Evolutionary conservation across 1,140 invertebrate genomes (phyloP), one percentile per base, ranked within the genome.

Genomic region (Drusus annulatus): DNA sequence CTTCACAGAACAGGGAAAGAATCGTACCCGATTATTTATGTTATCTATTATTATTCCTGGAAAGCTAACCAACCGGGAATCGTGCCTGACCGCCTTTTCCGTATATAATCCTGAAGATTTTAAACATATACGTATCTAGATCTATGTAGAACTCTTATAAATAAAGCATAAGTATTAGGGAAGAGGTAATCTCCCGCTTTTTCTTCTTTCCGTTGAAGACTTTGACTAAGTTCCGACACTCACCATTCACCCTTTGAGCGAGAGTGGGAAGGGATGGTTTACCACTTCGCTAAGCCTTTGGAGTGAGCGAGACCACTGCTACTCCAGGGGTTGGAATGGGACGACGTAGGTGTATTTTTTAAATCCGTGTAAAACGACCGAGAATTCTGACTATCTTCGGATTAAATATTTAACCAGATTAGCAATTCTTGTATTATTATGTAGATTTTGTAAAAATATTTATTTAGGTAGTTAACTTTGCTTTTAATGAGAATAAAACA

Each of bases 131-230:
- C 10, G 36, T 45, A 10, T 45, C 36, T 45, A 45, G 36, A 71
- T 71, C n/a, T 71, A 51, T n/a, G 17, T 19, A n/a, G 36, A 45
- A 52, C 23, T 51, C 13, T 15, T 65, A 69, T 71, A 71, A 71
- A 71, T 71, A 71, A 71, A 71, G 52, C 68, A 71, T 71, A 51
- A 71, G 68, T 71, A 52, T 50, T 52, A 19, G 68, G 50, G 50
- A 21, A 71, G 68, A 71, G 36, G 68, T 71, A 71, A 71, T 71
- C 68, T 50, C 45, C 36, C 36, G 36, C 68, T 51, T 51, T 45
- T 21, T 71, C 68, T 71, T 71, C 19, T 52, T 52, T 51, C 68
- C 50, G 36, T 21, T 17, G 50, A 45, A 71, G 68, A 50, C 68
- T 71, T 71, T 71, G 68, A 71, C 68, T 50, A 68, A 68, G 63